These are phyloP conservation scores for Jaculus jaculus DNA, from an alignment of 2,113 vertebrate species.

Conservation along the genomic window DNA sequence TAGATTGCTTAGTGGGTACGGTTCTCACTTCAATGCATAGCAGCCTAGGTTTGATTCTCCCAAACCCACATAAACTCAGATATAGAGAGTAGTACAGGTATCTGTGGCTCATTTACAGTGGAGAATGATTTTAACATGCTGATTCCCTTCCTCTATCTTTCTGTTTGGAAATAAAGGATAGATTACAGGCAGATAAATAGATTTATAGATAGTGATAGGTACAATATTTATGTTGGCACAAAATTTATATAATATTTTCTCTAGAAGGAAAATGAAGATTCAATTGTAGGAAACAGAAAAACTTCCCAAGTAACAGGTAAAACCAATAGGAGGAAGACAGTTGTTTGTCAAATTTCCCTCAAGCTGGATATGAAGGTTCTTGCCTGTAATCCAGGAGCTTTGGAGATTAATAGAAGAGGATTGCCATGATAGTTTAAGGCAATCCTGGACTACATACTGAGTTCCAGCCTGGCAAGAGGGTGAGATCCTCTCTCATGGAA, in stretches of 20 bases:
- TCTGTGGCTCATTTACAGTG: too few species aligned
- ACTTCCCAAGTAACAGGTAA: not conserved
- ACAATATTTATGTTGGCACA: not conserved
- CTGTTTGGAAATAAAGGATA: too few species aligned
- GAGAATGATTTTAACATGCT: too few species aligned
- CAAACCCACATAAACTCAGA: too few species aligned
- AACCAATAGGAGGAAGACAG: not conserved
- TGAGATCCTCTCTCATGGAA: not conserved
- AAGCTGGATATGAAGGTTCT: not conserved
- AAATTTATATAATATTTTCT: not conserved
- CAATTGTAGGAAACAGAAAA: not conserved
- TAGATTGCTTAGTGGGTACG: too few species aligned
- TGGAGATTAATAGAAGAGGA: not conserved
- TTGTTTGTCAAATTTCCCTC: not conserved
- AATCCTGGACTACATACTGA: not conserved
- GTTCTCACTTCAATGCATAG: too few species aligned
- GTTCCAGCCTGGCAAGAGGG: not conserved
- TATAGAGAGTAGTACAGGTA: too few species aligned
- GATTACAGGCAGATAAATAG: too few species aligned
- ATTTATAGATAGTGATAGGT: too few species aligned
- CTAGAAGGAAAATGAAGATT: not conserved
- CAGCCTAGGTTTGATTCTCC: too few species aligned
- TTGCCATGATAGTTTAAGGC: not conserved
- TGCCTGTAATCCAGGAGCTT: not conserved
- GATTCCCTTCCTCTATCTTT: too few species aligned